Conservation (phyloP, 2,113 vertebrate species). For the Entomyzon cyanotis region DNA sequence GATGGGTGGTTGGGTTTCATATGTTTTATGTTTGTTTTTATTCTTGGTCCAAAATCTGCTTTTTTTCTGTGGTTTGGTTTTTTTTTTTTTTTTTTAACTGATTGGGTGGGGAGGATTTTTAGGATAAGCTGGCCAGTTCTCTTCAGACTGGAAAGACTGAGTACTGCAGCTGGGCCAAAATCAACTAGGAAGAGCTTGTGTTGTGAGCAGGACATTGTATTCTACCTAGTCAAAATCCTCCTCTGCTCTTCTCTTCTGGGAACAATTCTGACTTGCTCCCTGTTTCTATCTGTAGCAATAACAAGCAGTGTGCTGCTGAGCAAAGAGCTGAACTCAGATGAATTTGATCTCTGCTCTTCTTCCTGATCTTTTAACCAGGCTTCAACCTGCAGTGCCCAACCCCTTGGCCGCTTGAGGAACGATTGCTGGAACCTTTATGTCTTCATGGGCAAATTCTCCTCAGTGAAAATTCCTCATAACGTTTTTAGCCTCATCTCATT, state of each 20-base stretch:
- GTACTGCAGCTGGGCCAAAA: not conserved
- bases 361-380: not conserved
- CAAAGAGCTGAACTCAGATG: not conserved
- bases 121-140: not conserved
- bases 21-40: not conserved
- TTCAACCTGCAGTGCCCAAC: not conserved
- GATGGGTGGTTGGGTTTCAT: not conserved
- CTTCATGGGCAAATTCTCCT: not conserved
- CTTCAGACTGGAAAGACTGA: not conserved
- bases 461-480: not conserved
- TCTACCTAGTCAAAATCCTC: not conserved
- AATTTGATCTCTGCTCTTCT: not conserved
- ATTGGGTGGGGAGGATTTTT: not conserved
- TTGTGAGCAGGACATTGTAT: not conserved
- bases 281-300: not conserved
- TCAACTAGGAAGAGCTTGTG: not conserved
- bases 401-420: not conserved
- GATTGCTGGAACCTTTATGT: not conserved
- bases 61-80: not conserved
- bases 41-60: not conserved
- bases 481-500: slow-evolving; percentile 1
- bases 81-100: not conserved
- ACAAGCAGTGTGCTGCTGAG: not conserved
- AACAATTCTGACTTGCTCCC: not conserved
- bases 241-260: not conserved